Conservation (phyloP, 1,140 invertebrate species). For the Diachasma alloeum region DNA sequence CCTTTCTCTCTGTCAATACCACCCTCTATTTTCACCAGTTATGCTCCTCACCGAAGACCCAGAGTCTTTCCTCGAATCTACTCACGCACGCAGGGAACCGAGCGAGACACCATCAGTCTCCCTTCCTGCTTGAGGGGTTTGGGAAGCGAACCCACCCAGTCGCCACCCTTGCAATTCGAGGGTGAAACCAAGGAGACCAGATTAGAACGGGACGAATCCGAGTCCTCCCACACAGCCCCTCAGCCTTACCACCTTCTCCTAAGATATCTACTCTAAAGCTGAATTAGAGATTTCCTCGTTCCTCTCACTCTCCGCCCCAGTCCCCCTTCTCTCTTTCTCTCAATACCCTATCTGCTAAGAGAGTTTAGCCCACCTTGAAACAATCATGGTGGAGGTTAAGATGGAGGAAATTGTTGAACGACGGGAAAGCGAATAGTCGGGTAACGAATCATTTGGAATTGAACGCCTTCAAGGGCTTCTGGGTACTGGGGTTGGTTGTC, state of each 20-base stretch:
- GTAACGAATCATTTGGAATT: not conserved
- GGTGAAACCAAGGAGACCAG: conserved; percentile 65
- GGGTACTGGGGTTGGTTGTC: not conserved
- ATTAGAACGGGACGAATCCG: conserved; percentile 59
- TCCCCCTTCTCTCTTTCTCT: conserved; percentile 36
- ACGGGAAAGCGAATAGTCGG: conserved; percentile 26
- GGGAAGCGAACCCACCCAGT: conserved; percentile 21
- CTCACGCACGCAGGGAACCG: not conserved
- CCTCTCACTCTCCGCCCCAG: not conserved
- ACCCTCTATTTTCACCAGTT: not conserved
- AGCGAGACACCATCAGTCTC: conserved; percentile 34
- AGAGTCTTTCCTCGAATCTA: not conserved
- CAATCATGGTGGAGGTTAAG: conserved; percentile 41
- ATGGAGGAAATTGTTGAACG: conserved; percentile 37
- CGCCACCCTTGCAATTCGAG: conserved; percentile 42
- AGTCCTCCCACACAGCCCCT: conserved; percentile 41
- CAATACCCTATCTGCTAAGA: conserved; percentile 16
- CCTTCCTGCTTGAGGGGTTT: conserved; percentile 33
- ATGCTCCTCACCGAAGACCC: not conserved
- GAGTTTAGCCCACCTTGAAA: conserved; percentile 28
- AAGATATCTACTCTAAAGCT: conserved; percentile 10
- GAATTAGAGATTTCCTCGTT: conserved; percentile 42
- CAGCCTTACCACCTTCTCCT: conserved; percentile 12
- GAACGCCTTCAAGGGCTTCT: not conserved
- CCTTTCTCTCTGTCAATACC: conserved; percentile 17